phyloP scores from a whole-genome alignment of 2,888 invertebrate species.

The Zhuqinia jingwanae region DNA sequence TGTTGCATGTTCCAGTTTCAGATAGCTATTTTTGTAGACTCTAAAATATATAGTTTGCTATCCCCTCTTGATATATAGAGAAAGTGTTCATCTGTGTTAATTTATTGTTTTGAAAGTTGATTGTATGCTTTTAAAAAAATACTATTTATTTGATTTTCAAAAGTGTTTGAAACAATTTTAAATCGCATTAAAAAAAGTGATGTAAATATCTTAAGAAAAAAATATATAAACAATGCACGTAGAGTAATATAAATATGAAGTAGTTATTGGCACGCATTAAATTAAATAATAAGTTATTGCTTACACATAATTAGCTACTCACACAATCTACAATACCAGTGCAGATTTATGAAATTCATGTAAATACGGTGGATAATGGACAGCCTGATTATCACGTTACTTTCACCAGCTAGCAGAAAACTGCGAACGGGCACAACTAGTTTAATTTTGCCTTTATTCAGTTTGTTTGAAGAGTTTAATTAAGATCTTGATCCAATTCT shows the following conservation, averaged over 20 bases:
- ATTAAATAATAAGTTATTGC: not conserved
- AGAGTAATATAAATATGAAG: not conserved
- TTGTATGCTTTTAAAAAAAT: slow-evolving; percentile 34
- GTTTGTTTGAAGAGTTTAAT: too few species aligned
- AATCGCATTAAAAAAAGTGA: not conserved
- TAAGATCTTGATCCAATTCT: too few species aligned
- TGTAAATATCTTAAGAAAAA: slow-evolving; percentile 12
- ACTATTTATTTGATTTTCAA: slow-evolving; percentile 40
- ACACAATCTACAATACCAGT: too few species aligned
- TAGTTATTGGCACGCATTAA: too few species aligned
- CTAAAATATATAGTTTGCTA: too few species aligned
- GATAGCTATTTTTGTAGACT: too few species aligned
- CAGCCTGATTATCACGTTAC: too few species aligned
- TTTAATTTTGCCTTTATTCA: too few species aligned
- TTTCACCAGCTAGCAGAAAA: too few species aligned
- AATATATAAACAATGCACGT: slow-evolving; percentile 9
- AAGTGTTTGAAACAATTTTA: slow-evolving; percentile 26
- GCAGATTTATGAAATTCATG: not conserved
- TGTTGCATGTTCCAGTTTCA: too few species aligned
- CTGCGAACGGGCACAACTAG: too few species aligned
- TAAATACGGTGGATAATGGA: not conserved
- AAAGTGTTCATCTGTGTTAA: slow-evolving; percentile 39
- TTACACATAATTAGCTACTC: not conserved
- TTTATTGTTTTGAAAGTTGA: slow-evolving; percentile 12
- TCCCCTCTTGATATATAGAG: not conserved